Evolutionary conservation across 2,888 invertebrate genomes (phyloP), one percentile per base, ranked within the genome.

Genomic region (Itoplectis maculator): DNA sequence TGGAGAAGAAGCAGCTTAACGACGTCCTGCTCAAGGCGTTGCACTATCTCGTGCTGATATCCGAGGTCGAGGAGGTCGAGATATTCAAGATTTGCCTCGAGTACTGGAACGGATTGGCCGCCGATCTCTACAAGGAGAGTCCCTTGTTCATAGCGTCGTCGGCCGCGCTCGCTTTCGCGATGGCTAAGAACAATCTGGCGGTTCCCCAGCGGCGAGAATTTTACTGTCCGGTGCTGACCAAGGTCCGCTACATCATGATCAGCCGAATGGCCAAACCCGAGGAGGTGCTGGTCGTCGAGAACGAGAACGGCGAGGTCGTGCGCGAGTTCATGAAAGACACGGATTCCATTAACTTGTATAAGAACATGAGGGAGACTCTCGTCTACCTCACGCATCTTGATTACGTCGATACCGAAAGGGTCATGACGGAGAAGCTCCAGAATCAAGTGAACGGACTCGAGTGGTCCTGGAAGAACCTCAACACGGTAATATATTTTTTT

Each of bases 301-400:
- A 99, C 94, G 99, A 99, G 92, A 99, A 99, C 93, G 99, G 99
- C 51, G 99, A 99, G 94, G 99, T 99, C 82, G 99, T 99, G 9
- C 94, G 99, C 84, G 99, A 99, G 93, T 99, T 99, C 92, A 99
- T 99, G 98, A 99, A 99, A 94, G 99, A 99, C 93, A 99, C 99
- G 47, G 99, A 99, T 94, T 97, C 99, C 47, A 99, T 99, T 89
- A 99, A 99, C 94, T 95, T 99, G 92, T 99, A 99, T 94, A 99
- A 99, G 94, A 99, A 98, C 92, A 99, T 99, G 99, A 95, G 99
- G 86, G 99, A 99, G 93, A 98, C 98, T 11, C 94, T 98, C 76
- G 99, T 99, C 18, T 99, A 99, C 93, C 95, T 99, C 85, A 99
- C 99, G 47, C 99, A 99, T 95, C 96, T 99, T 93, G 99, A 99